phyloP scores from a whole-genome alignment of 2,888 invertebrate genomes.

The Acleris literana region DNA sequence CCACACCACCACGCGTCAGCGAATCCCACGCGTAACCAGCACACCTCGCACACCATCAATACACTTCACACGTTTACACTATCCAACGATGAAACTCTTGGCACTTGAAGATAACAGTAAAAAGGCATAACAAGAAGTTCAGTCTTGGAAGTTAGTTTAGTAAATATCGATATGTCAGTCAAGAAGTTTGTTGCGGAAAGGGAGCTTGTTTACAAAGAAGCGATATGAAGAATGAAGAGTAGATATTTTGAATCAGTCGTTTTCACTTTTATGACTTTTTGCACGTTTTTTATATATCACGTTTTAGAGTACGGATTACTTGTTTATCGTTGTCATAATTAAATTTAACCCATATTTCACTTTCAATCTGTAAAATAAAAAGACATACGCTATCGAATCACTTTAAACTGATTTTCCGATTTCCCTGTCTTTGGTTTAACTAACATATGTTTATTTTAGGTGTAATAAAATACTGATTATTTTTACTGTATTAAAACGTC shows the following conservation, averaged over 20 bases:
- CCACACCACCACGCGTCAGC: slow-evolving; percentile 46
- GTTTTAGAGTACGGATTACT: neutral
- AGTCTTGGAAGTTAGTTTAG: slow-evolving; percentile 70
- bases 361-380: slow-evolving; percentile 18
- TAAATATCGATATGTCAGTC: slow-evolving; percentile 73
- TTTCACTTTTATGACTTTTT: slow-evolving; percentile 27
- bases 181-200: slow-evolving; percentile 32
- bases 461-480: slow-evolving; percentile 28
- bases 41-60: slow-evolving; percentile 39
- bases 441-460: slow-evolving; percentile 7
- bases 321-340: slow-evolving; percentile 7
- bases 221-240: neutral
- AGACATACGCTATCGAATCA: slow-evolving; percentile 18
- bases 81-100: slow-evolving; percentile 35
- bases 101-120: slow-evolving; percentile 48
- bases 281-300: slow-evolving; percentile 5
- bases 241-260: slow-evolving; percentile 2
- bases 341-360: slow-evolving; percentile 28
- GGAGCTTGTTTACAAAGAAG: slow-evolving; percentile 11
- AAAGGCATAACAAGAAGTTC: slow-evolving; percentile 55
- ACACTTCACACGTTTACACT: slow-evolving; percentile 39
- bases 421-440: slow-evolving; percentile 15
- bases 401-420: slow-evolving; percentile 15
- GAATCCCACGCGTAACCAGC: slow-evolving; percentile 42
- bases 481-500: slow-evolving; percentile 35